Conservation (phyloP, 2,888 invertebrate genomes). For the Calameuta filiformis region DNA sequence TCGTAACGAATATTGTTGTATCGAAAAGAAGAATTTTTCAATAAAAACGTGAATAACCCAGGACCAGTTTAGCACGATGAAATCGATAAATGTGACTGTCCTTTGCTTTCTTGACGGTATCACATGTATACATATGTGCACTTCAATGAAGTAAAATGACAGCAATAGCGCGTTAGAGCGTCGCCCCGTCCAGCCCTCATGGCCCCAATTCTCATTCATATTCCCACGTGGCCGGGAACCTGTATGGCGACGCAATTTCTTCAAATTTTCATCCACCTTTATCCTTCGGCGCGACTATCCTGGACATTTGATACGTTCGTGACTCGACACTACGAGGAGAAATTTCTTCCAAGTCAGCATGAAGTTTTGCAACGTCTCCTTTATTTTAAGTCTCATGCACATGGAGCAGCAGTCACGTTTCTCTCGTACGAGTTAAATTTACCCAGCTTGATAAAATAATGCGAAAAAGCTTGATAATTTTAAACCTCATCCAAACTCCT, state of each 20-base stretch:
- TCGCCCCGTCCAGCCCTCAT: background rate
- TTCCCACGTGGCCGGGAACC: background rate
- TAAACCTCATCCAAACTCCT: background rate
- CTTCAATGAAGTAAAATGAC: background rate
- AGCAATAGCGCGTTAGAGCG: background rate
- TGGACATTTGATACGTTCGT: slow-evolving; percentile 26
- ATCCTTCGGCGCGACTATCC: slow-evolving; percentile 23
- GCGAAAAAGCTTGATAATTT: background rate
- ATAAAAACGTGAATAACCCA: background rate
- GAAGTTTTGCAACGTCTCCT: background rate
- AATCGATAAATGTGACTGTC: background rate
- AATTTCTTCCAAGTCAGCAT: background rate
- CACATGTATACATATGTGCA: too few relatives aligned
- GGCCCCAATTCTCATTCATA: background rate
- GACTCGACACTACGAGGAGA: slow-evolving; percentile 10
- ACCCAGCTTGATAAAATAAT: background rate
- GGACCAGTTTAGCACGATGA: background rate
- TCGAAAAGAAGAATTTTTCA: background rate
- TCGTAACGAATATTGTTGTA: background rate
- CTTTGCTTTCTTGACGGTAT: background rate
- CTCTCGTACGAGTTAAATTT: background rate
- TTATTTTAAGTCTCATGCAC: background rate
- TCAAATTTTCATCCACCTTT: slow-evolving; percentile 25
- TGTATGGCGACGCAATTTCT: slow-evolving; percentile 15
- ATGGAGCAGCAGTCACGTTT: background rate